Evolutionary conservation across 1,140 invertebrate species (phyloP).

Genomic region (Caerostris extrusa): DNA sequence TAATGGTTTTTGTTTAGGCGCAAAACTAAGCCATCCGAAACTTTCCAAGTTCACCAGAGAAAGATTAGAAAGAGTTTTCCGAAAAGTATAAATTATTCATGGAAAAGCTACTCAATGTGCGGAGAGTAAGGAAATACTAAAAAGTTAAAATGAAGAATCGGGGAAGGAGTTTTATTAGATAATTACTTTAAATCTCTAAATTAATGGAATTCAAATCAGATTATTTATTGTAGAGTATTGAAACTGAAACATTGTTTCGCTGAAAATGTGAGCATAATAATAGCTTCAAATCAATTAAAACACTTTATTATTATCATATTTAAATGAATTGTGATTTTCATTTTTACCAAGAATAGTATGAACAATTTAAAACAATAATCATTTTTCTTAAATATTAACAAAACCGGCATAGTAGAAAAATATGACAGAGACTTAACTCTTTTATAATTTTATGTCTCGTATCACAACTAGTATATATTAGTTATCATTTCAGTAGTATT

Average conservation of each 20-base stretch:
- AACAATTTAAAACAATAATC: no score
- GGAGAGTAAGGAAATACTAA: conserved; percentile 39
- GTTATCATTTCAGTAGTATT: no score
- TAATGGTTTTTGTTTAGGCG: not conserved
- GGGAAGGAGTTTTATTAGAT: conserved; percentile 53
- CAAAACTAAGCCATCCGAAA: conserved; percentile 54
- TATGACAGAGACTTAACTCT: no score
- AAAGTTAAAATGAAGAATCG: conserved; percentile 42
- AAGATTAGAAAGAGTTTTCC: conserved; percentile 70
- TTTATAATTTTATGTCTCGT: no score
- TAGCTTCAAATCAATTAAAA: not conserved
- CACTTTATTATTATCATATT: not conserved
- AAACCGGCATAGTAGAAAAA: no score
- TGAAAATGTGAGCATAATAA: not conserved
- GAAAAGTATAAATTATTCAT: conserved; percentile 71
- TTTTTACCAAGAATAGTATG: no score
- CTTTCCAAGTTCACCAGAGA: conserved; percentile 61
- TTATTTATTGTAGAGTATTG: not conserved
- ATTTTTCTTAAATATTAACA: no score
- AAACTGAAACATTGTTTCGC: not conserved
- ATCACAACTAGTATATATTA: no score
- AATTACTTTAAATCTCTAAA: conserved; percentile 32
- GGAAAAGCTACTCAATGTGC: not conserved
- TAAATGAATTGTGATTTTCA: no score
- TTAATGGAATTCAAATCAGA: conserved; percentile 14